Evolutionary conservation across 1,140 invertebrate genomes (phyloP).

Genomic region (Cataglyphis hispanica): DNA sequence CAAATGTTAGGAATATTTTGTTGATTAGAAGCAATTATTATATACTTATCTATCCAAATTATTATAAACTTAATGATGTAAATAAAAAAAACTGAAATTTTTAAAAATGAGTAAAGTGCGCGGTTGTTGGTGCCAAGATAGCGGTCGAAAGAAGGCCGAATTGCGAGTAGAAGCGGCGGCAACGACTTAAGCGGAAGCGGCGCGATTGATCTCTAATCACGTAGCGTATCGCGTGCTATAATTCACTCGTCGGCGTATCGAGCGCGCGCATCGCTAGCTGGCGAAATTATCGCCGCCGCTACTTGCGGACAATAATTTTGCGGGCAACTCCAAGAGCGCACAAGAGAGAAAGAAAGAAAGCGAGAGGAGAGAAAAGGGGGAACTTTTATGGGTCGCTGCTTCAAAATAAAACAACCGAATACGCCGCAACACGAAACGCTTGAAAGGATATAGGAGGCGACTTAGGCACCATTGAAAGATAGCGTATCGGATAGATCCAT

Average conservation of each 20-base stretch:
- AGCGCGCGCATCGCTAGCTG: conserved; percentile 19
- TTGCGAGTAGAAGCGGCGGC: conserved; percentile 49
- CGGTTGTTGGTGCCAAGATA: not conserved
- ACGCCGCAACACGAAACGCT: conserved; percentile 39
- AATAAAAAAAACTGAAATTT: not conserved
- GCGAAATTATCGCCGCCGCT: conserved; percentile 20
- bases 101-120: conserved; percentile 13
- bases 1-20: no score
- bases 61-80: not conserved
- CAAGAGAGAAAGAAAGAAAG: conserved; percentile 37
- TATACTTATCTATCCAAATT: not conserved
- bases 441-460: conserved; percentile 11
- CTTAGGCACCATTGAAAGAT: conserved; percentile 18
- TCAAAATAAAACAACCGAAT: conserved; percentile 80
- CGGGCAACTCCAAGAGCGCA: conserved; percentile 11
- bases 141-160: conserved; percentile 40
- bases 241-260: conserved; percentile 51
- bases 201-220: conserved; percentile 64
- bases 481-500: conserved; percentile 11
- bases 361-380: conserved; percentile 29
- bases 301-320: conserved; percentile 34
- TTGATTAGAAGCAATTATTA: no score
- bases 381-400: conserved; percentile 78
- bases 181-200: conserved; percentile 55
- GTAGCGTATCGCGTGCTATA: conserved; percentile 58